phyloP scores from a whole-genome alignment of 2,797 vertebrate genomes.

The Platyrinchus mystaceus region DNA sequence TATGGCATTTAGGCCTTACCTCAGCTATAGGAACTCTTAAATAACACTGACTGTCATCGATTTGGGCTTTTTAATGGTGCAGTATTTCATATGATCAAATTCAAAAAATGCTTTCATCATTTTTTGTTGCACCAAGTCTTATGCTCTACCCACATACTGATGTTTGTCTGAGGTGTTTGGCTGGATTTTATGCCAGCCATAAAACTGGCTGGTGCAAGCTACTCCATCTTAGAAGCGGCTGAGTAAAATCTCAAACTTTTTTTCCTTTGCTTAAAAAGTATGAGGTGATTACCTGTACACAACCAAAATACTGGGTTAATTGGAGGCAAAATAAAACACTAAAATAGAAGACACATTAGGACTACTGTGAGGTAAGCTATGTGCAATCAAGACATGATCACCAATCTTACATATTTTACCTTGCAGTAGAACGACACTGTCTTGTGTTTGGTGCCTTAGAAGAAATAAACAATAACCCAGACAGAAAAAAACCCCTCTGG shows the following conservation, averaged over 20 bases:
- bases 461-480: background rate
- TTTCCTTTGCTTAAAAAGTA: background rate
- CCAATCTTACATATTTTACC: background rate
- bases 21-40: background rate
- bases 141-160: background rate
- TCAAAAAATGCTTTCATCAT: background rate
- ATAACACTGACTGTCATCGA: background rate
- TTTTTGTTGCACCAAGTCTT: background rate
- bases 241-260: background rate
- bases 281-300: background rate
- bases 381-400: background rate
- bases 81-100: background rate
- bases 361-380: background rate
- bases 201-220: background rate
- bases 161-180: background rate
- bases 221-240: background rate
- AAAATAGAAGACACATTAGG: background rate
- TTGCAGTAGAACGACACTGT: background rate
- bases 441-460: background rate
- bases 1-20: background rate
- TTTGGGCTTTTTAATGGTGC: background rate
- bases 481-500: background rate
- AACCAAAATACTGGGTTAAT: background rate
- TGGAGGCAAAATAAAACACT: background rate
- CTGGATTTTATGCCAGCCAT: background rate